A percentile compares a stretch with the other conserved stretches of the same genome.
Evolutionary conservation across 2,113 vertebrate genomes (phyloP).

Genomic region (Fulica atra): DNA sequence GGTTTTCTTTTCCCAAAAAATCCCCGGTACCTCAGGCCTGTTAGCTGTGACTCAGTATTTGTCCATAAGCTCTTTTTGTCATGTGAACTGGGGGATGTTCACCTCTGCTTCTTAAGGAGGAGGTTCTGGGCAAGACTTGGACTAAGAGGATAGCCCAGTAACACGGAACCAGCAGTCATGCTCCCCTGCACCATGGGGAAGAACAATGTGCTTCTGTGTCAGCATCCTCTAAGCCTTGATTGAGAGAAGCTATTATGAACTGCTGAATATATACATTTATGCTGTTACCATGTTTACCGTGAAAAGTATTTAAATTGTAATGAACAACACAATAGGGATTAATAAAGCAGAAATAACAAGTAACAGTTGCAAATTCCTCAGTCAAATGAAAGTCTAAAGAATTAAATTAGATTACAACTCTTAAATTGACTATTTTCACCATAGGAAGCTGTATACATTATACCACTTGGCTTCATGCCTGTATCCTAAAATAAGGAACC

Average conservation of each 20-base stretch:
- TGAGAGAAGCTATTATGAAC: neutral
- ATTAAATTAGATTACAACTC: neutral
- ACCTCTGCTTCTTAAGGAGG: neutral
- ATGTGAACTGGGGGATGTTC: neutral
- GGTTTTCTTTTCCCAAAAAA: neutral
- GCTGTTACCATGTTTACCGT: neutral
- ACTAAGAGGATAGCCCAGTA: neutral
- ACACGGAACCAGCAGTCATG: rapidly evolving
- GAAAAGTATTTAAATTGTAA: neutral
- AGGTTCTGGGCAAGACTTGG: neutral
- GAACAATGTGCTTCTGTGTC: neutral
- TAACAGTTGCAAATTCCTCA: neutral
- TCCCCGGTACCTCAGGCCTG: neutral
- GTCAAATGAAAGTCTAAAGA: neutral
- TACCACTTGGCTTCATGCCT: neutral
- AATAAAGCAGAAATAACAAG: neutral
- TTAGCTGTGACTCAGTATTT: neutral
- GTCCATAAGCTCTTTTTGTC: neutral
- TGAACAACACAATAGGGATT: neutral
- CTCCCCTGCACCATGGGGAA: neutral
- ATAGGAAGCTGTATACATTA: neutral
- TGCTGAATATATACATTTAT: neutral
- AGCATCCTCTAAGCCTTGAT: neutral
- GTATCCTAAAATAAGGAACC: neutral
- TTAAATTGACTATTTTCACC: neutral